These are phyloP conservation scores for Antheraea mylitta DNA, from an alignment of 1,140 invertebrate species.

Conservation along the genomic window DNA sequence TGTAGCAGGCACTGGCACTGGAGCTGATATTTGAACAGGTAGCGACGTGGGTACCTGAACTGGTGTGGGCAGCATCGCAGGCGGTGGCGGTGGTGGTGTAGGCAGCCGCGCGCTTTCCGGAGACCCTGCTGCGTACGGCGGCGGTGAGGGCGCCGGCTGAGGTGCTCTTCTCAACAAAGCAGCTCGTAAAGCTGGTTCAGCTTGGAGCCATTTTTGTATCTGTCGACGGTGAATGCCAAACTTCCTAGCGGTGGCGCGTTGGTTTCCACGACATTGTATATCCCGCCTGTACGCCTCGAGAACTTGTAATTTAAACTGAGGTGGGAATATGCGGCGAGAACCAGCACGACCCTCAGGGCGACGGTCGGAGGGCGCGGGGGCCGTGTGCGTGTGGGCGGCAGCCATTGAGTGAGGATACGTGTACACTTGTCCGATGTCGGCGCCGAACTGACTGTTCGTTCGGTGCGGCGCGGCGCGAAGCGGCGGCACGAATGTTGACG, in stretches of 20 bases:
- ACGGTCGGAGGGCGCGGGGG: conserved; percentile 69
- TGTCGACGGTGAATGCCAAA: conserved; percentile 92
- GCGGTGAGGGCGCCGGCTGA: conserved; percentile 61
- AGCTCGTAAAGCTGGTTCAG: conserved; percentile 86
- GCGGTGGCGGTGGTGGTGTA: conserved; percentile 42
- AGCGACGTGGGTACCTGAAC: conserved; percentile 40
- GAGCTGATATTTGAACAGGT: conserved; percentile 43
- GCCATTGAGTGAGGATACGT: conserved; percentile 54
- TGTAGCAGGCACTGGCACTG: conserved; percentile 40
- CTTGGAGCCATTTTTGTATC: conserved; percentile 94
- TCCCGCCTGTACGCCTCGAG: conserved; percentile 91
- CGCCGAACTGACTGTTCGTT: conserved; percentile 72
- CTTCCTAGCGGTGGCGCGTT: conserved; percentile 90
- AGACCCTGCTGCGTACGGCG: conserved; percentile 59
- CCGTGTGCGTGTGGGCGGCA: conserved; percentile 65
- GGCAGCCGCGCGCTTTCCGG: conserved; percentile 66
- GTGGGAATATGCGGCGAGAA: conserved; percentile 89
- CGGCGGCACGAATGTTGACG: conserved; percentile 65
- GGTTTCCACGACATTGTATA: conserved; percentile 90
- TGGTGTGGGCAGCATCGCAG: conserved; percentile 68
- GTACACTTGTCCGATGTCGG: conserved; percentile 62
- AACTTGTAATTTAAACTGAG: conserved; percentile 91
- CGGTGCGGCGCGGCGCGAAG: conserved; percentile 29
- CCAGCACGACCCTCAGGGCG: conserved; percentile 80
- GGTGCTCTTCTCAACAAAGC: conserved; percentile 79